Conservation (phyloP, 1,140 invertebrate species). For the Gryllus bimaculatus region DNA sequence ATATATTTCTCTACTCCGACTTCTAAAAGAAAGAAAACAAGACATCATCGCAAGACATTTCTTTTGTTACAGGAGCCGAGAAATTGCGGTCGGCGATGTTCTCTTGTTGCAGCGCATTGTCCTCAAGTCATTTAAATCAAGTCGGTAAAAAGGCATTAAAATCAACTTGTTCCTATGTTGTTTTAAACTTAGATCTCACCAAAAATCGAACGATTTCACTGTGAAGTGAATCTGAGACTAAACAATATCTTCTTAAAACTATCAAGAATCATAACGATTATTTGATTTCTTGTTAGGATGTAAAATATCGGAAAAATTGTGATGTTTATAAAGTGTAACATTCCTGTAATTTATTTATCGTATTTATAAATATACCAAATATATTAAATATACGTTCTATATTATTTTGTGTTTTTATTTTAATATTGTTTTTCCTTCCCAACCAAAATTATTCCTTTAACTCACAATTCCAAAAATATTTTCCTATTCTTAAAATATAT, state of each 20-base stretch:
- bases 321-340: constrained; percentile 2
- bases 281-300: constrained; percentile 1
- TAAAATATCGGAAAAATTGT: background rate
- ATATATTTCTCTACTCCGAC: background rate
- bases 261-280: background rate
- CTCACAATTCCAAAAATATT: too few relatives aligned
- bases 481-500: too few relatives aligned
- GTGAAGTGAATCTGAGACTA: background rate
- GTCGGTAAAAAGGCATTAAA: background rate
- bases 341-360: constrained; percentile 5
- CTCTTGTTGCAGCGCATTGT: background rate
- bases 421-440: background rate
- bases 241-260: background rate
- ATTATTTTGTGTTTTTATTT: background rate
- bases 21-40: background rate
- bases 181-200: constrained; percentile 1
- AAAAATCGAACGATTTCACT: background rate
- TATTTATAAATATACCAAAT: constrained; percentile 6
- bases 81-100: background rate
- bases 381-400: constrained; percentile 6
- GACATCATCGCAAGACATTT: background rate
- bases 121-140: constrained; percentile 1
- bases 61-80: background rate
- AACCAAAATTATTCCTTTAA: background rate
- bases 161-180: constrained; percentile 4